Evolutionary conservation across 2,888 invertebrate genomes (phyloP).

Genomic region (Belgica antarctica): DNA sequence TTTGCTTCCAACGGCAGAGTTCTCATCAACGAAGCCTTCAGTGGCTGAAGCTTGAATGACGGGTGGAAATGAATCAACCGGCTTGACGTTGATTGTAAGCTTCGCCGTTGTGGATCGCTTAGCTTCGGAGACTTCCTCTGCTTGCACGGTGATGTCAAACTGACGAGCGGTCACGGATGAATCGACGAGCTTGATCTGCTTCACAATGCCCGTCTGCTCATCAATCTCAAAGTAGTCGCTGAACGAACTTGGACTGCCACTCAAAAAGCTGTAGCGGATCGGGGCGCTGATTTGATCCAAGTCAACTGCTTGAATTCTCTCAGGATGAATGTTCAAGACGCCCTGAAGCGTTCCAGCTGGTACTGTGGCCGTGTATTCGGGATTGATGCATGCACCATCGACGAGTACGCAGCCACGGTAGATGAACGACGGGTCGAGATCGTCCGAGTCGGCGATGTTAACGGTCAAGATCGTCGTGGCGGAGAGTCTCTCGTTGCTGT

Average conservation of each 20-base stretch:
- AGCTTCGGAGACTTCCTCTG: conserved; percentile 77
- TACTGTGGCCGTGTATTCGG: conserved; percentile 80
- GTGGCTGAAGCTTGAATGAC: conserved; percentile 68
- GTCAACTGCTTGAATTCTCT: conserved; percentile 86
- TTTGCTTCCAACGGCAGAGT: conserved; percentile 78
- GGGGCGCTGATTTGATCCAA: conserved; percentile 83
- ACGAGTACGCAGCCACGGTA: conserved; percentile 80
- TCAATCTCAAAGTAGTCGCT: conserved; percentile 81
- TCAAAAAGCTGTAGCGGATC: conserved; percentile 77
- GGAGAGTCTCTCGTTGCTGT: conserved; percentile 71
- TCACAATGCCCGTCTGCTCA: conserved; percentile 73
- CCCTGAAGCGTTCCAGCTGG: conserved; percentile 76
- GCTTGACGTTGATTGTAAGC: conserved; percentile 75
- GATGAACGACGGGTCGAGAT: conserved; percentile 86
- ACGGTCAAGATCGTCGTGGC: conserved; percentile 83
- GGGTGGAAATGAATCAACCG: conserved; percentile 83
- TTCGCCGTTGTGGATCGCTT: conserved; percentile 80
- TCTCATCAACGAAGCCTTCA: conserved; percentile 80
- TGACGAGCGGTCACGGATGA: conserved; percentile 71
- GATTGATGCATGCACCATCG: conserved; percentile 82
- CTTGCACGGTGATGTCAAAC: conserved; percentile 80
- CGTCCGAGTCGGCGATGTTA: conserved; percentile 83
- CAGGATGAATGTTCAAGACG: conserved; percentile 77
- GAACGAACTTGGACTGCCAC: conserved; percentile 75
- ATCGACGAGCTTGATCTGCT: conserved; percentile 77